A percentile compares a stretch with the other conserved stretches of the same genome.
Evolutionary conservation across 1,140 invertebrate genomes (phyloP).

Genomic region (Asbolus verrucosus): DNA sequence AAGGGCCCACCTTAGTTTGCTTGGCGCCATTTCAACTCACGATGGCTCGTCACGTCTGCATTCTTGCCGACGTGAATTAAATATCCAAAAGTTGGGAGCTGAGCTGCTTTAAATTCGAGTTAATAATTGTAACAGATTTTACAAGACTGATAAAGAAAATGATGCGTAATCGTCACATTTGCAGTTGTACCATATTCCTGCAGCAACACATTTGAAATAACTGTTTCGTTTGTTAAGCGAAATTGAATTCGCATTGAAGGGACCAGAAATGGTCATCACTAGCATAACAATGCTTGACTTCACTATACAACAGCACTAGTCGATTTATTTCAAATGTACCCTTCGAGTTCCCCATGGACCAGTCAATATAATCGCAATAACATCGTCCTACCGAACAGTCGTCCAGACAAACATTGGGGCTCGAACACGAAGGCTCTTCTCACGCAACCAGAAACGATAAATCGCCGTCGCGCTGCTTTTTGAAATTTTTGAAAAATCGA

Average conservation of each 20-base stretch:
- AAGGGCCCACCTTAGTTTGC: too few species aligned
- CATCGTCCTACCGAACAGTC: constrained; percentile 58
- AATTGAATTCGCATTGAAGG: constrained; percentile 61
- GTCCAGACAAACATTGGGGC: constrained; percentile 49
- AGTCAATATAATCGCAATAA: constrained; percentile 65
- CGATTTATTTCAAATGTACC: constrained; percentile 62
- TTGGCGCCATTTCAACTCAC: too few species aligned
- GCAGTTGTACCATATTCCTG: constrained; percentile 9
- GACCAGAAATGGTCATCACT: constrained; percentile 59
- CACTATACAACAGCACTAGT: constrained; percentile 59
- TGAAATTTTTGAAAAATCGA: constrained; percentile 25
- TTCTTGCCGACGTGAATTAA: too few species aligned
- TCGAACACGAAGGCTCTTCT: neutral
- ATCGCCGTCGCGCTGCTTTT: neutral
- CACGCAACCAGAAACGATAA: neutral
- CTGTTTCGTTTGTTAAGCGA: constrained; percentile 54
- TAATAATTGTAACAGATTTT: too few species aligned
- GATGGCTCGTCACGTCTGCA: too few species aligned
- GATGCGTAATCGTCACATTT: constrained; percentile 7
- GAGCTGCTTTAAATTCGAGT: too few species aligned
- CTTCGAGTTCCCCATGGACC: constrained; percentile 61
- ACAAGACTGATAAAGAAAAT: too few species aligned
- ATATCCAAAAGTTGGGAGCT: too few species aligned
- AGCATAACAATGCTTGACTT: constrained; percentile 61
- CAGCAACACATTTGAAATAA: constrained; percentile 29